Evolutionary conservation across 2,797 vertebrate genomes (phyloP), one percentile per base, ranked within the genome.

Genomic region (Pipistrellus pipistrellus): DNA sequence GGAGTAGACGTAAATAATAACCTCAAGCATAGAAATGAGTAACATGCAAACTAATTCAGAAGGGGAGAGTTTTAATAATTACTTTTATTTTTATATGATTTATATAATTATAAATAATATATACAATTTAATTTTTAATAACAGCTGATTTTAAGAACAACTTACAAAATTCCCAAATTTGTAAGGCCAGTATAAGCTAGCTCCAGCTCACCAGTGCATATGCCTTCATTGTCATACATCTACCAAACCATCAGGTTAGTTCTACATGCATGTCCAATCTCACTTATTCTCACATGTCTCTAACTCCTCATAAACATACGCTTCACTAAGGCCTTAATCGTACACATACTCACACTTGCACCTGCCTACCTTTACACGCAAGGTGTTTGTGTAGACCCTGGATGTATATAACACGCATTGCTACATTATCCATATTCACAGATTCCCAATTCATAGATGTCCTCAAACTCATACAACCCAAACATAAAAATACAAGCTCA

Each of bases 381-480:
- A 87, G 12, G 18, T 21, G 20, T 88, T 78, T 6, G 4, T 35
- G 7, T 11, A 53, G 32, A 62, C 9, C 23, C 35, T 38, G 38
- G 20, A 55, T 25, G 13, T 25, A 32, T 14, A 32, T 20, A 76
- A 75, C n/a, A 73, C 2, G 8, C 57, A 30, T 27, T 32, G 32
- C 55, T 83, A 14, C 6, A 15, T 69, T 38, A 92, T 18, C 51
- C 14, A 66, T 23, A 30, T 12, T 59, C 30, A 71, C 48, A n/a
- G 53, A 90, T 30, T 80, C 64, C 62, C 8, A 83, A 68, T 69
- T 51, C 44, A 76, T 13, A 62, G 71, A 44, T 25, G 13, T 3
- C 57, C 55, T 92, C 86, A 51, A 80, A 73, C 17, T 81, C 55
- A 92, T 23, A 44, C 8, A 62, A 46, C 4, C 68, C n/a, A 91